Conservation (phyloP, 2,113 vertebrate species). For the Eurypyga helias region DNA sequence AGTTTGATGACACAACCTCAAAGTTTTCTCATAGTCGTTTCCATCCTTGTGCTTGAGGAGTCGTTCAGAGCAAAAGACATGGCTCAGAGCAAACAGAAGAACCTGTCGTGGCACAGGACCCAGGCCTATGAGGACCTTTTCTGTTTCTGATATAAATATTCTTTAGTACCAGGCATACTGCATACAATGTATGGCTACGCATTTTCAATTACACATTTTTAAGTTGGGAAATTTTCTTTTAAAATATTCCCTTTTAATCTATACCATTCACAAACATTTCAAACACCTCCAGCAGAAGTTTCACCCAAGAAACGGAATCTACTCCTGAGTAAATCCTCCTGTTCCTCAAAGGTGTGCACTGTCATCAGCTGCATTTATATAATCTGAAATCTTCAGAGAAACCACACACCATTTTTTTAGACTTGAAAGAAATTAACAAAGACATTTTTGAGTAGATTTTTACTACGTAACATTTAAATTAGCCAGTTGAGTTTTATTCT, state of each 20-base stretch:
- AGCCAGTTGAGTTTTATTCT: background rate
- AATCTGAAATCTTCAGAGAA: background rate
- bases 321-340: background rate
- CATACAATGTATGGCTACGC: background rate
- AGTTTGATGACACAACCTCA: background rate
- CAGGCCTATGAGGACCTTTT: background rate
- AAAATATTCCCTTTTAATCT: background rate
- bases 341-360: background rate
- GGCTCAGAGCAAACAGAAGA: background rate
- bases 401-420: background rate
- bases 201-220: background rate
- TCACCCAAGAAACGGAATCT: background rate
- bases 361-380: background rate
- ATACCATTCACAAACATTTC: background rate
- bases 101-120: rapidly evolving
- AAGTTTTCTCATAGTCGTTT: background rate
- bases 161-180: background rate
- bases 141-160: background rate
- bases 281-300: background rate
- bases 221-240: background rate
- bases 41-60: background rate
- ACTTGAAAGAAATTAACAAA: background rate
- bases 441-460: background rate
- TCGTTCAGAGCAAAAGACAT: background rate
- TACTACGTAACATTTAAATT: background rate